A percentile compares a stretch with the other conserved stretches of the same genome.
These are phyloP conservation scores for Halcyon malimbica DNA, from an alignment of 2,113 vertebrate species.

Conservation along the genomic window DNA sequence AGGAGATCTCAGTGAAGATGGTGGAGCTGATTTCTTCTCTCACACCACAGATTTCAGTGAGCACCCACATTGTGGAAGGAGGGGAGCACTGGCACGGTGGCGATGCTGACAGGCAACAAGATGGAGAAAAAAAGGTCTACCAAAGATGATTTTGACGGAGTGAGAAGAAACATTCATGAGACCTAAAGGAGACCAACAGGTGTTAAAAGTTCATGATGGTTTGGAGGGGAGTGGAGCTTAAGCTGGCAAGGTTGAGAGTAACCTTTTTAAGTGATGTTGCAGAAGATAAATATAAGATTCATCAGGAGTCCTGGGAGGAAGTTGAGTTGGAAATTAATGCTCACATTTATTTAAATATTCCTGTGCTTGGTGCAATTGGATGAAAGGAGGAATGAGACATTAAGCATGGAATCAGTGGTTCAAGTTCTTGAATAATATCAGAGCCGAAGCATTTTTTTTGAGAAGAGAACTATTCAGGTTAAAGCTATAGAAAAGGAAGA, in stretches of 20 bases:
- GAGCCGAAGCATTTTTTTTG: background rate
- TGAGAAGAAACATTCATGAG: background rate
- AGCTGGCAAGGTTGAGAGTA: background rate
- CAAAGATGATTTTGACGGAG: background rate
- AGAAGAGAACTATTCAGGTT: background rate
- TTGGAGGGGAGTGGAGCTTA: background rate
- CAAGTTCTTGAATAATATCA: background rate
- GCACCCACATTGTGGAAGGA: rapidly evolving
- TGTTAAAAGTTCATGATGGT: background rate
- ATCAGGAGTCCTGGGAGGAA: background rate
- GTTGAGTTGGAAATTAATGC: background rate
- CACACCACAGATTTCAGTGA: background rate
- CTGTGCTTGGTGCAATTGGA: background rate
- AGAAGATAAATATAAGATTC: background rate
- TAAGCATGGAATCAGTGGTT: background rate
- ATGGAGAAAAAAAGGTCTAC: background rate
- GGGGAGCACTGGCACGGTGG: background rate
- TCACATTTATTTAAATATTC: background rate
- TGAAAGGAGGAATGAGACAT: background rate
- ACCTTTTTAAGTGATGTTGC: rapidly evolving
- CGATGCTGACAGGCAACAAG: background rate
- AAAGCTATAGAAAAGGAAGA: background rate
- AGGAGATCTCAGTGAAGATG: background rate
- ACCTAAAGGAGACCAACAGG: background rate
- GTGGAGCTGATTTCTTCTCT: background rate